Evolutionary conservation across 2,797 vertebrate species (phyloP), one percentile per base, ranked within the genome.

Genomic region (Alosa sapidissima): DNA sequence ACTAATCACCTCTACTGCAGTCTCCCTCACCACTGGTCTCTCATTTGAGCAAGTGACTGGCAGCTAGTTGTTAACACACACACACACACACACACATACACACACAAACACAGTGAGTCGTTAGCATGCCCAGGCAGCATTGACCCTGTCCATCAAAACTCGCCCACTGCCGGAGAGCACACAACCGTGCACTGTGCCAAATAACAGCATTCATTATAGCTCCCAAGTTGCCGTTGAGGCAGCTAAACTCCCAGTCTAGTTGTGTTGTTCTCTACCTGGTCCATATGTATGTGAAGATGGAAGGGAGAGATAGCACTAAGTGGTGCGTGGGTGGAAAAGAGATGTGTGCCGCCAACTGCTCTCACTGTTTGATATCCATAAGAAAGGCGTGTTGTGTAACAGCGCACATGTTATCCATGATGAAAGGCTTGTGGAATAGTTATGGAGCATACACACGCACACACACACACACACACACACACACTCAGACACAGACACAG

Each of bases 71-170:
- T 41, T 72, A 14, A 36, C 33, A 72, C 68, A 72, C 3, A 24
- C 9, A 41, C 5, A n/a, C 28, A 41, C 6, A 24, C 68, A 21
- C 72, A 47, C 36, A 45, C 41, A 78, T 72, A 78, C 72, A 78
- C 19, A 47, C 72, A 78, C 36, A 47, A 14, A 62, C 21, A 62
- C 60, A 5, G 36, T 41, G 28, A 13, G 13, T 41, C 36, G 13
- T 75, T 75, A 45, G 41, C 68, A 75, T 41, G 68, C 68, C 41
- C 5, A 7, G 72, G 72, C 72, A 78, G 36, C 2, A 2, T 16
- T 78, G 72, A 47, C 72, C 72, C 41, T 47, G 72, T 78, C 72
- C 72, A 78, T 78, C 72, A 78, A 78, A 78, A 47, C 16, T 55
- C 16, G 36, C 72, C 41, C 36, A 19, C 36, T 78, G 5, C 16